Evolutionary conservation across 2,113 vertebrate species (phyloP), one percentile per base, ranked within the genome.

Genomic region (Macquaria australasica): DNA sequence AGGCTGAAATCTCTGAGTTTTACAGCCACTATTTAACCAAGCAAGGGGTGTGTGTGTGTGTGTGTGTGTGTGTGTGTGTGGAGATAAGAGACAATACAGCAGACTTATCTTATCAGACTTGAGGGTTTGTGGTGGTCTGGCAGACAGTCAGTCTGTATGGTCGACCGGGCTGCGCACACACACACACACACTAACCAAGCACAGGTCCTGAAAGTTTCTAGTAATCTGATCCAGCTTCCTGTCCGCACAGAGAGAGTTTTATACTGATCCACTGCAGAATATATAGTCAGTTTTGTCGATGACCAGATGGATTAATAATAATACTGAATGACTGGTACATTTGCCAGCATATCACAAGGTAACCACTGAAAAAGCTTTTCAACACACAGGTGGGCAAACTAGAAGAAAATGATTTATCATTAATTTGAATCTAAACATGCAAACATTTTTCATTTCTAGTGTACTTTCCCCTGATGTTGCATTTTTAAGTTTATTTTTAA

Each of bases 61-160:
- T n/a, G n/a, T n/a, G n/a, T n/a, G n/a, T n/a, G n/a, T n/a, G n/a
- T n/a, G n/a, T n/a, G n/a, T 7, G 73, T 41, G 66, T 21, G 15
- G 53, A 72, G 79, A 87, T 58, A 81, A 71, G 73, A 76, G 18
- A 63, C 67, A 77, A 69, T 28, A 50, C 8, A 43, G 53, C 28
- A 48, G 31, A 25, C 21, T 62, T 82, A 73, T 90, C 87, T 84
- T 76, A 85, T 89, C 87, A 81, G 43, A 28, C 18, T n/a, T 16
- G n/a, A 64, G 55, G 28, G 28, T 16, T 77, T 78, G 59, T 77
- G 79, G 51, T 25, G 71, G 82, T 75, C 87, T 86, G 71, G 73
- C 34, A 62, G 53, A 25, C 73, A 15, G 34, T 53, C 3, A 11
- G 12, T 62, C 41, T 45, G 66, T 6, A 8, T 23, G 12, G 39